These are phyloP conservation scores for Zosterops borbonicus DNA, from an alignment of 2,113 vertebrate species.

Conservation along the genomic window DNA sequence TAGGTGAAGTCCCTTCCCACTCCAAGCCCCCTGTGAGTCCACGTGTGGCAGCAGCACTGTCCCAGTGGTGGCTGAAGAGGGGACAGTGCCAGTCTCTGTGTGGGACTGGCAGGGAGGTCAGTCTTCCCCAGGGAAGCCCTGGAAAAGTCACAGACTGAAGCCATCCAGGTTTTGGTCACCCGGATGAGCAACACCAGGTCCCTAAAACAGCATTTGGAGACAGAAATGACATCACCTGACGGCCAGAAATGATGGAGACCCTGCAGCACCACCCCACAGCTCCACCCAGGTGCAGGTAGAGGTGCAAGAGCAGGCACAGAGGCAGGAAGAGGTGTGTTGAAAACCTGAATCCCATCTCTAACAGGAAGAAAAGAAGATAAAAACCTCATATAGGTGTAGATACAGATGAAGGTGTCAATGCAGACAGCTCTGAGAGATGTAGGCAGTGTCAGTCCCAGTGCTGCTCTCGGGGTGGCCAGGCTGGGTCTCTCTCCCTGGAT, in stretches of 20 bases:
- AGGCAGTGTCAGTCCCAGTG: background rate
- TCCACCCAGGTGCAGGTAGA: background rate
- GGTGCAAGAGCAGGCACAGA: no score
- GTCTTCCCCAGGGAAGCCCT: background rate
- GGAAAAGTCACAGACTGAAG: background rate
- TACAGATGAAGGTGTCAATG: no score
- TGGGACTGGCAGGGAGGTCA: background rate
- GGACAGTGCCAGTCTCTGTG: rapidly evolving
- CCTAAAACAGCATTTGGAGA: background rate
- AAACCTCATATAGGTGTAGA: no score
- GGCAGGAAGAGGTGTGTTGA: no score
- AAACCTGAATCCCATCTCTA: no score
- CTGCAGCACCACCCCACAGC: background rate
- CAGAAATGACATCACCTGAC: background rate
- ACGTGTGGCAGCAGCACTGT: background rate
- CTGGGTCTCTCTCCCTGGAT: no score
- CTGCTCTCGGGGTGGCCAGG: background rate
- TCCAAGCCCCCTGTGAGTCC: background rate
- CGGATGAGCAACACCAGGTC: background rate
- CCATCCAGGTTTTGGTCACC: background rate
- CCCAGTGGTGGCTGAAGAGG: background rate
- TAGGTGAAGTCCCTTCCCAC: background rate
- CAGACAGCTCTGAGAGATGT: background rate
- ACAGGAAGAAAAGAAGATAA: no score
- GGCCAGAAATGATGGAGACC: background rate